phyloP scores from a whole-genome alignment of 2,797 vertebrate species.

The Amblyraja radiata region DNA sequence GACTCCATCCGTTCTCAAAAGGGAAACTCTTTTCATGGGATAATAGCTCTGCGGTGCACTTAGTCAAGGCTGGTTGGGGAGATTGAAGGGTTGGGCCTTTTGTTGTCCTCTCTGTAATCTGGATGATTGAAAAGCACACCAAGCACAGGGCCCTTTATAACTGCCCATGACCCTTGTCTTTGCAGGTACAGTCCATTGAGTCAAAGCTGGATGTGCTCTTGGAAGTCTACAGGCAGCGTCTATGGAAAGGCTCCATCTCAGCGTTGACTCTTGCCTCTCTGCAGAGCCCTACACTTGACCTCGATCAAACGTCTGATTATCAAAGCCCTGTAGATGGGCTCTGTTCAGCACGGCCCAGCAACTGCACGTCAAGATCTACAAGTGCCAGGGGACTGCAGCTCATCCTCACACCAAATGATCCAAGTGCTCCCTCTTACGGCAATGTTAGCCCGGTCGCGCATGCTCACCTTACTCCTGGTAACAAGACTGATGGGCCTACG shows the following conservation, averaged over 20 bases:
- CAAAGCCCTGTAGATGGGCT: conserved; percentile 77
- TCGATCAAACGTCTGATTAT: conserved; percentile 93
- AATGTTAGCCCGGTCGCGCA: conserved; percentile 70
- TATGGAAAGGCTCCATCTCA: conserved; percentile 83
- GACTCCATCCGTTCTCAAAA: neutral
- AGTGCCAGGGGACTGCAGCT: conserved; percentile 82
- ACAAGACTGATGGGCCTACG: conserved; percentile 60
- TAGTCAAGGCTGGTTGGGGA: too few relatives aligned
- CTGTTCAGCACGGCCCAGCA: conserved; percentile 71
- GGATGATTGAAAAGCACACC: neutral
- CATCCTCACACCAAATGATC: conserved; percentile 80
- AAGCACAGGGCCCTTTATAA: neutral
- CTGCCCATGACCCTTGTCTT: neutral
- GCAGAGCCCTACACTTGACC: conserved; percentile 78
- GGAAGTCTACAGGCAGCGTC: conserved; percentile 89
- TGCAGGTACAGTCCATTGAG: conserved; percentile 92
- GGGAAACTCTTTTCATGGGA: too few relatives aligned
- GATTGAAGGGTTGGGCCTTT: neutral
- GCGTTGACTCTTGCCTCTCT: conserved; percentile 81
- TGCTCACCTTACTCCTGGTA: conserved; percentile 60
- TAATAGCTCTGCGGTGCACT: neutral
- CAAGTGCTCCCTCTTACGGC: conserved; percentile 71
- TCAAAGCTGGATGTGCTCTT: conserved; percentile 89
- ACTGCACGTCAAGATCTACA: conserved; percentile 69
- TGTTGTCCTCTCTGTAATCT: neutral